Evolutionary conservation across 2,113 vertebrate species (phyloP).

Genomic region (Nesogale talazaci): DNA sequence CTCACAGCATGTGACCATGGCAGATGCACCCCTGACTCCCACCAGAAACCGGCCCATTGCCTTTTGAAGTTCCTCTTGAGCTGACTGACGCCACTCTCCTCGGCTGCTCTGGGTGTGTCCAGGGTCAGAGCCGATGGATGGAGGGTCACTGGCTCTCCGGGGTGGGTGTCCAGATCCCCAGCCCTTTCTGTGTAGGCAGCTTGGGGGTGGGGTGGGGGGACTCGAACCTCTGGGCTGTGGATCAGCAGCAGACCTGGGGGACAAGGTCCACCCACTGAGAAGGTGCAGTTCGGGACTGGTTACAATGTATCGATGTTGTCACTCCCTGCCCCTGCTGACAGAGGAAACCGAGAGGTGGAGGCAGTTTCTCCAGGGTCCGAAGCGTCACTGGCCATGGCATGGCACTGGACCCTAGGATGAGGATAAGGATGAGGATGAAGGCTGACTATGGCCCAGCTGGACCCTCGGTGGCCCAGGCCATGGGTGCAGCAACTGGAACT

Average conservation of each 20-base stretch:
- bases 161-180: background rate
- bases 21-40: too few relatives aligned
- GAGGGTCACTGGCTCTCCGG: background rate
- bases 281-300: background rate
- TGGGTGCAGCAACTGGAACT: too few relatives aligned
- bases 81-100: background rate
- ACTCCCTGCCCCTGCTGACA: fast-evolving
- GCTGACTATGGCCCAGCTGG: too few relatives aligned
- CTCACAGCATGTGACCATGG: too few relatives aligned
- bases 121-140: background rate
- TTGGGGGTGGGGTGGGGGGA: background rate
- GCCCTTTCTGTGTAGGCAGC: background rate
- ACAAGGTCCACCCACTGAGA: background rate
- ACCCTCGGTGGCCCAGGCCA: too few relatives aligned
- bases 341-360: background rate
- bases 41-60: too few relatives aligned
- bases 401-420: too few relatives aligned
- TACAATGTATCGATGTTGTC: fast-evolving
- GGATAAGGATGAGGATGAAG: too few relatives aligned
- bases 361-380: background rate
- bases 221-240: background rate
- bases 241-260: background rate
- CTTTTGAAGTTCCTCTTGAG: background rate
- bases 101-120: background rate
- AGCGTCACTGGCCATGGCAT: too few relatives aligned